phyloP scores from a whole-genome alignment of 2,888 invertebrate genomes.

The Stomorhina lunata region DNA sequence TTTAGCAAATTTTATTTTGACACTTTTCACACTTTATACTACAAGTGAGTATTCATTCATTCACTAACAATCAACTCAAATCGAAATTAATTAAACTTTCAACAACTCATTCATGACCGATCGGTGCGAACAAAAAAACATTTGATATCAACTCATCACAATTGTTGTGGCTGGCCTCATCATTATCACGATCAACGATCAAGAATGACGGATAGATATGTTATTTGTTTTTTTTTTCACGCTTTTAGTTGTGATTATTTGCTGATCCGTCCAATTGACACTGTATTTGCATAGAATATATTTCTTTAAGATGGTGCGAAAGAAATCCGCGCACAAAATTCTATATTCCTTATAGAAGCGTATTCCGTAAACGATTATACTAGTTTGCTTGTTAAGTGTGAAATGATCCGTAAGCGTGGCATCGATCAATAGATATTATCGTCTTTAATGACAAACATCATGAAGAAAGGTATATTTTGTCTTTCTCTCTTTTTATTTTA shows the following conservation, averaged over 20 bases:
- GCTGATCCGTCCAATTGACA: conserved; percentile 76
- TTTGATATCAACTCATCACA: conserved; percentile 62
- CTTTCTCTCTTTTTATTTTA: conserved; percentile 35
- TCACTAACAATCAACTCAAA: conserved; percentile 59
- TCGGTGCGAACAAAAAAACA: conserved; percentile 35
- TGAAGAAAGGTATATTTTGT: conserved; percentile 43
- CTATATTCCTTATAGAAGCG: background rate
- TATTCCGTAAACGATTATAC: conserved; percentile 31
- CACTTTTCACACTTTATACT: conserved; percentile 73
- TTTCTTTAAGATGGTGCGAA: too few species aligned
- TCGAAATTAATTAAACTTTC: conserved; percentile 77
- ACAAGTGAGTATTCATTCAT: conserved; percentile 29
- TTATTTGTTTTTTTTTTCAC: background rate
- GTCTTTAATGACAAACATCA: conserved; percentile 46
- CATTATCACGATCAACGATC: background rate
- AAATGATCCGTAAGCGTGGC: conserved; percentile 66
- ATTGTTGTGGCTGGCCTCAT: conserved; percentile 23
- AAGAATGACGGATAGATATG: conserved; percentile 49
- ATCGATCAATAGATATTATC: conserved; percentile 62
- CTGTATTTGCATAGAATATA: conserved; percentile 67
- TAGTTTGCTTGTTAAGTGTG: conserved; percentile 62
- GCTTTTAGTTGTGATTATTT: conserved; percentile 40
- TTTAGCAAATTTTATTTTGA: conserved; percentile 67
- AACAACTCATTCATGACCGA: conserved; percentile 69
- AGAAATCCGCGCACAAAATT: background rate